phyloP scores from a whole-genome alignment of 2,888 invertebrate genomes.

The Drosophila ustulata region DNA sequence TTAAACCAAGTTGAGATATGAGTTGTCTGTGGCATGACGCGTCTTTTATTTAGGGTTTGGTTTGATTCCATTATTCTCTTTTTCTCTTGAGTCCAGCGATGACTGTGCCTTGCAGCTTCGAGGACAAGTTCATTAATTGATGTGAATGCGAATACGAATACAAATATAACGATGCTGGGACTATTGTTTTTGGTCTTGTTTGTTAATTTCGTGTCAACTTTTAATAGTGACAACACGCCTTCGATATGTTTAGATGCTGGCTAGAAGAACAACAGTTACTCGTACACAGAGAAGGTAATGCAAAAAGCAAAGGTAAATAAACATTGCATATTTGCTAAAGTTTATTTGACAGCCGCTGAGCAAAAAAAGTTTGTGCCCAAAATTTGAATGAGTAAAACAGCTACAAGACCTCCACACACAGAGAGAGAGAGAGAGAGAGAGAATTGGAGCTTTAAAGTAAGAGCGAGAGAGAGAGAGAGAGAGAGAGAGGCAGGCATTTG shows the following conservation, averaged over 20 bases:
- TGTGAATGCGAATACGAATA: constrained; percentile 7
- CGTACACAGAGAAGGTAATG: constrained; percentile 22
- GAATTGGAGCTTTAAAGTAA: background rate
- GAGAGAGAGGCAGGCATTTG: constrained; percentile 3
- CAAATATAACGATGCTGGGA: background rate
- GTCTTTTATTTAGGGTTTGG: constrained; percentile 30
- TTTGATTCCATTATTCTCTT: constrained; percentile 2
- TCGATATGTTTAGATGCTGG: background rate
- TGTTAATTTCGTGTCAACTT: constrained; percentile 9
- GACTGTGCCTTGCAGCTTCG: constrained; percentile 40
- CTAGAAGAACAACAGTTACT: constrained; percentile 48
- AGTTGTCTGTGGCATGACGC: constrained; percentile 35
- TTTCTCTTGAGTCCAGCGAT: constrained; percentile 30
- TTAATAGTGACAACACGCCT: constrained; percentile 2
- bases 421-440: constrained; percentile 10
- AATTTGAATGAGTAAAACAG: constrained; percentile 45
- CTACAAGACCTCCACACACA: constrained; percentile 1
- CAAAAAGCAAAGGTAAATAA: constrained; percentile 42
- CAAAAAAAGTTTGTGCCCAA: constrained; percentile 35
- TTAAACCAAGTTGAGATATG: constrained; percentile 10
- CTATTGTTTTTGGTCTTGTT: constrained; percentile 10
- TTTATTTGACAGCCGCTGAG: constrained; percentile 37
- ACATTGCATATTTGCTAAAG: constrained; percentile 45
- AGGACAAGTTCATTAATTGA: constrained; percentile 44
- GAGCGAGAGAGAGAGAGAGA: constrained; percentile 2